Conservation (phyloP, 2,888 invertebrate genomes). For the Branchellion lobata region DNA sequence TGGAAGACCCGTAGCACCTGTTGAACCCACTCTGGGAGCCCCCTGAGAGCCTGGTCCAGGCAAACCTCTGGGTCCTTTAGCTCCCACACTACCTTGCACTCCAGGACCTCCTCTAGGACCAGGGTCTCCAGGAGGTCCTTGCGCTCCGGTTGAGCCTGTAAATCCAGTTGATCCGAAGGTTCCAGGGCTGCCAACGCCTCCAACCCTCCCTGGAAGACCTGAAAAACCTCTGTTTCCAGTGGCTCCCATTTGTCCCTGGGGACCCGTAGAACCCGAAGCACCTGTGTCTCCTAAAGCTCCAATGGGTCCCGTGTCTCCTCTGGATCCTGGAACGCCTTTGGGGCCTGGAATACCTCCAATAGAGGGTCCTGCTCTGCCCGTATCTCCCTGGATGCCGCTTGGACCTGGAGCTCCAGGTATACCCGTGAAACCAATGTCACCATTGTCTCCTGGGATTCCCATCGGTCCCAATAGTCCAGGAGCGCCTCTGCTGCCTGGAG, state of each 20-base stretch:
- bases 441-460: conserved; percentile 40
- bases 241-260: neutral
- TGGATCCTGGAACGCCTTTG: neutral
- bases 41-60: neutral
- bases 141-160: neutral
- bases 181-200: neutral
- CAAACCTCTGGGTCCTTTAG: neutral
- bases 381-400: conserved; percentile 29
- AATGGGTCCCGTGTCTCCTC: neutral
- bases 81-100: neutral
- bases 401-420: neutral
- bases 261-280: conserved; percentile 6
- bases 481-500: conserved; percentile 44
- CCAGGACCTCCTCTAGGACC: neutral
- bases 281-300: conserved; percentile 15
- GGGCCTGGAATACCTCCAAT: conserved; percentile 8
- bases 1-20: conserved; percentile 23
- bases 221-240: conserved; percentile 2
- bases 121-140: neutral
- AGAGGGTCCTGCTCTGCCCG: conserved; percentile 21
- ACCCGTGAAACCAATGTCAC: conserved; percentile 39
- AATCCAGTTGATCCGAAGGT: neutral
- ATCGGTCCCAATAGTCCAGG: conserved; percentile 46
- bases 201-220: neutral
- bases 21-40: neutral